Evolutionary conservation across 2,888 invertebrate genomes (phyloP), one percentile per base, ranked within the genome.

Genomic region (Gymnosoma rotundatum): DNA sequence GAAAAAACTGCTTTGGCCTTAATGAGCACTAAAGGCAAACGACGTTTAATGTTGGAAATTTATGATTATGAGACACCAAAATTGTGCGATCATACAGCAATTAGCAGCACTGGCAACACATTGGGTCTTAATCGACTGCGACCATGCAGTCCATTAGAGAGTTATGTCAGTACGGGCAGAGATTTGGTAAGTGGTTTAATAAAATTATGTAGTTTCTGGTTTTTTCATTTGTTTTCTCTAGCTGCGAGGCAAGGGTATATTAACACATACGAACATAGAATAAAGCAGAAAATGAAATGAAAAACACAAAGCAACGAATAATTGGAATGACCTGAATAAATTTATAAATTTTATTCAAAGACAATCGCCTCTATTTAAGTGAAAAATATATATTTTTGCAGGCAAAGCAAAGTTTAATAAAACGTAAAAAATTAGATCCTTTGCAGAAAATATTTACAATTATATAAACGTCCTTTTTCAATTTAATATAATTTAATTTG

Each of bases 71-170:
- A 95, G 87, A 94, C 96, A 61, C 97, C 97, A 5, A 94, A 95
- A 88, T 93, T 97, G 69, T 97, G 97, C 91, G 97, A 97, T 86
- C 97, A 97, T 89, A 94, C 97, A 85, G 93, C 95, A 56, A 97
- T 92, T 81, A 90, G 91, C 72, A 91, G 88, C 80, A 89, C 88
- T 14, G 90, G 90, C 48, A 90, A 89, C 69, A 88, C 90, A 16
- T 78, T 91, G 32, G 91, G 90, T 48, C 91, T 91, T 85, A 91
- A 90, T 86, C 91, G 90, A 83, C 88, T 97, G 14, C 94, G 97
- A 56, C 97, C 97, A 0, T 97, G 97, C 89, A 94, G 95, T 60
- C 93, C 94, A 14, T 94, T 96, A 52, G 97, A 97, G 92, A 97
- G 97, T 87, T 97, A 97, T 92, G 94, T 97, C 64, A 94, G 94